Percentiles rank a stretch among this genome's conserved stretches.
Evolutionary conservation across 2,797 vertebrate genomes (phyloP).

Genomic region (Pseudocheirus occidentalis): DNA sequence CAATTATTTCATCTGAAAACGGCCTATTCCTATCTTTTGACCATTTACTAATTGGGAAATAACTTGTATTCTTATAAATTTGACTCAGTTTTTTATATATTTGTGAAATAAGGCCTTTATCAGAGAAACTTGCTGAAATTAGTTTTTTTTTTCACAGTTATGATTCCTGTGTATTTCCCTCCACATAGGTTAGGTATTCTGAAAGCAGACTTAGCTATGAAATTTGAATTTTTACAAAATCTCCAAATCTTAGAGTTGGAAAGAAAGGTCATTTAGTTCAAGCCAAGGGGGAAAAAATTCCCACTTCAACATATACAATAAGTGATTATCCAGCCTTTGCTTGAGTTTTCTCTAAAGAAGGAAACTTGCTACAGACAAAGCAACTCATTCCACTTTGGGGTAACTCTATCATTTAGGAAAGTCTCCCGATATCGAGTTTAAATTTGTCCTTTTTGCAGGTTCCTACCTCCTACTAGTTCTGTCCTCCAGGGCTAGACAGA

Average conservation of each 20-base stretch:
- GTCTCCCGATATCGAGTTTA: neutral
- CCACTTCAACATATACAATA: neutral
- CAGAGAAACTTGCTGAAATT: neutral
- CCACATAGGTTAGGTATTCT: neutral
- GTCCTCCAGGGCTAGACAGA: neutral
- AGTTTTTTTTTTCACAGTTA: neutral
- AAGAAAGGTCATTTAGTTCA: neutral
- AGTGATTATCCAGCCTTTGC: neutral
- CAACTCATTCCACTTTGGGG: neutral
- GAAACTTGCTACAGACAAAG: neutral
- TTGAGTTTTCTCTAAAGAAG: neutral
- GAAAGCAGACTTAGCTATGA: neutral
- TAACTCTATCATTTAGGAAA: neutral
- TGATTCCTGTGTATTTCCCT: neutral
- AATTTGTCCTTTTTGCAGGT: neutral
- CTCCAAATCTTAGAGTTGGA: neutral
- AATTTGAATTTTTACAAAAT: neutral
- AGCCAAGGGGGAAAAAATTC: neutral
- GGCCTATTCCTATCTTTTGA: neutral
- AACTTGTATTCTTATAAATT: neutral
- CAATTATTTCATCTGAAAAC: neutral
- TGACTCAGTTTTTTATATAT: neutral
- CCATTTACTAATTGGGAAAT: neutral
- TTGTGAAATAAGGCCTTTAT: neutral
- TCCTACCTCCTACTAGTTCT: neutral